Evolutionary conservation across 2,113 vertebrate genomes (phyloP).

Genomic region (Ctenodactylus gundi): DNA sequence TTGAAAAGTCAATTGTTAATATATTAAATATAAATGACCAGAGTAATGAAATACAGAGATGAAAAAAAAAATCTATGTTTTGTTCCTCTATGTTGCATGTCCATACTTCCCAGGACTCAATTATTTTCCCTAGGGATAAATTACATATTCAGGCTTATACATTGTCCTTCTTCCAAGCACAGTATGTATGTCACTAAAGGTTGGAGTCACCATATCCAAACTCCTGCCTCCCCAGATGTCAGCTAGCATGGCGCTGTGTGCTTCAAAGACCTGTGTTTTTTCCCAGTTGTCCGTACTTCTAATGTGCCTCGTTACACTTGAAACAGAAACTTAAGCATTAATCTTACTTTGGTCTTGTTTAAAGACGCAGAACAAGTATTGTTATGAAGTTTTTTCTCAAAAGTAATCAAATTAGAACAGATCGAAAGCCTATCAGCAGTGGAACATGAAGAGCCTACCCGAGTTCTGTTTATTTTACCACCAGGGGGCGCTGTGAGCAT

Average conservation of each 20-base stretch:
- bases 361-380: neutral
- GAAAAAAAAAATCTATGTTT: slow-evolving; percentile 40
- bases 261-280: neutral
- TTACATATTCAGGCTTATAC: neutral
- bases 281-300: neutral
- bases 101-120: neutral
- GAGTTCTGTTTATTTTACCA: neutral
- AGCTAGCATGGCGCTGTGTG: rapidly evolving
- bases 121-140: neutral
- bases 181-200: neutral
- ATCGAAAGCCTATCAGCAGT: too few relatives aligned
- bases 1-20: slow-evolving; percentile 62
- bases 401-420: neutral
- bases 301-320: neutral
- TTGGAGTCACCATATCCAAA: rapidly evolving
- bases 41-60: slow-evolving; percentile 51
- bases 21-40: slow-evolving; percentile 61
- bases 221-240: neutral
- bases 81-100: neutral
- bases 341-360: neutral
- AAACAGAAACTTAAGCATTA: neutral
- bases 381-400: neutral
- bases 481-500: neutral
- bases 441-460: neutral
- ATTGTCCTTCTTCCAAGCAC: neutral